Conservation (phyloP, 1,140 invertebrate genomes). For the Apolygus lucorum region DNA sequence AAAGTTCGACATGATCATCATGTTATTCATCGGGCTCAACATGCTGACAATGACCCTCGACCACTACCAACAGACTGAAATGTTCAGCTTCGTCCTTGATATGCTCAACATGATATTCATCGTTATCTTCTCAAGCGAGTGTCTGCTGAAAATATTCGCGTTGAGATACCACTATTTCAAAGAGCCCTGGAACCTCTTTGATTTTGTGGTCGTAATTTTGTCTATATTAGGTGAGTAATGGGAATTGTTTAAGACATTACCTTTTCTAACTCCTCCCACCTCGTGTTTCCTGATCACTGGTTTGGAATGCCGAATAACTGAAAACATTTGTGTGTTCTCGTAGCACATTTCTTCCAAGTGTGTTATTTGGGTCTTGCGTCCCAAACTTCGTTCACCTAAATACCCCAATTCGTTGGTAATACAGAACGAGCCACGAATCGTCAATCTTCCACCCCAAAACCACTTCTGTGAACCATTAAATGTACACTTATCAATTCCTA, state of each 20-base stretch:
- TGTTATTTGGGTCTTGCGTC: too few species aligned
- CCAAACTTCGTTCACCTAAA: too few species aligned
- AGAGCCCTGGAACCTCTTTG: slow-evolving; percentile 98
- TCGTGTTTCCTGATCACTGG: too few species aligned
- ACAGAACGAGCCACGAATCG: too few species aligned
- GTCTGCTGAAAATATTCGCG: slow-evolving; percentile 93
- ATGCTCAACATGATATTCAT: slow-evolving; percentile 96
- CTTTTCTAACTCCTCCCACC: not conserved
- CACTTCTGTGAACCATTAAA: too few species aligned
- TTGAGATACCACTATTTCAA: slow-evolving; percentile 97
- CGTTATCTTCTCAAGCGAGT: slow-evolving; percentile 95
- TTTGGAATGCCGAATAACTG: too few species aligned
- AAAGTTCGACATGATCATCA: slow-evolving; percentile 99
- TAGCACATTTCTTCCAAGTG: too few species aligned
- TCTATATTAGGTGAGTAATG: slow-evolving; percentile 82
- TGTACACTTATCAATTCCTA: too few species aligned
- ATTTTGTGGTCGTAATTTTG: slow-evolving; percentile 97
- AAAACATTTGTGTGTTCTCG: too few species aligned
- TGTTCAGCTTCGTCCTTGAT: slow-evolving; percentile 74
- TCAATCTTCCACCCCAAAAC: too few species aligned
- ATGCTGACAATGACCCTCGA: slow-evolving; percentile 98
- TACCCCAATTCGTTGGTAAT: too few species aligned
- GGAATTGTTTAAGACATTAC: slow-evolving; percentile 12
- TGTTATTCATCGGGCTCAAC: slow-evolving; percentile 97
- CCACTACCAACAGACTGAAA: slow-evolving; percentile 79